These are phyloP conservation scores for Zingel zingel DNA, from an alignment of 2,113 vertebrate genomes.

Conservation along the genomic window DNA sequence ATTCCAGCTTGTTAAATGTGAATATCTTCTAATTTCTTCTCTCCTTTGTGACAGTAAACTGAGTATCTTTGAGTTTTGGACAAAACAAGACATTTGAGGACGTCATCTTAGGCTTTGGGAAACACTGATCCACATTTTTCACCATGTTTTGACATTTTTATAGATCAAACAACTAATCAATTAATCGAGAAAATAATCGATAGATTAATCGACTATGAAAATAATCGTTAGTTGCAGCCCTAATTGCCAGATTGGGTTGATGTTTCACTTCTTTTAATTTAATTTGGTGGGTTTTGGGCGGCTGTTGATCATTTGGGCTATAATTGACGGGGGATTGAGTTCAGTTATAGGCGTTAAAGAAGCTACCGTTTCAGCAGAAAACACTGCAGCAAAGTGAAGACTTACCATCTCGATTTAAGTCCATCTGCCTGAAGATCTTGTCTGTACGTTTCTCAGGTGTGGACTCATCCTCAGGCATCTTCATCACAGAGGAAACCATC, in stretches of 20 bases:
- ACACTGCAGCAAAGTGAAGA: background rate
- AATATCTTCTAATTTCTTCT: no score
- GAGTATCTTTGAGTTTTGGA: no score
- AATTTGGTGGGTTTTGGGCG: background rate
- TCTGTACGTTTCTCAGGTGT: slow-evolving; percentile 99
- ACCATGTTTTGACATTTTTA: no score
- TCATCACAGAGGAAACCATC: slow-evolving; percentile 99
- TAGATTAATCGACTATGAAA: no score
- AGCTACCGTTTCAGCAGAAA: background rate
- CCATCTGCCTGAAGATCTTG: slow-evolving; percentile 99
- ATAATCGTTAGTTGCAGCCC: no score
- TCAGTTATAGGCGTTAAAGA: background rate
- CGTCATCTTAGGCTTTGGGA: no score
- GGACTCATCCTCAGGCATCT: slow-evolving; percentile 99
- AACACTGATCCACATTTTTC: no score
- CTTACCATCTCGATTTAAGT: slow-evolving; percentile 97
- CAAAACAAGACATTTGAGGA: no score
- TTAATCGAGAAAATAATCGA: no score
- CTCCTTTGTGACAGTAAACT: no score
- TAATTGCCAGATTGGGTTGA: background rate
- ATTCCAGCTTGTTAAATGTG: no score
- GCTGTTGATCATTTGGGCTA: background rate
- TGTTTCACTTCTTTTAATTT: background rate
- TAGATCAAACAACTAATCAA: no score
- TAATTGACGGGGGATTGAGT: background rate